Evolutionary conservation across 2,113 vertebrate genomes (phyloP).

Genomic region (Otis tarda): DNA sequence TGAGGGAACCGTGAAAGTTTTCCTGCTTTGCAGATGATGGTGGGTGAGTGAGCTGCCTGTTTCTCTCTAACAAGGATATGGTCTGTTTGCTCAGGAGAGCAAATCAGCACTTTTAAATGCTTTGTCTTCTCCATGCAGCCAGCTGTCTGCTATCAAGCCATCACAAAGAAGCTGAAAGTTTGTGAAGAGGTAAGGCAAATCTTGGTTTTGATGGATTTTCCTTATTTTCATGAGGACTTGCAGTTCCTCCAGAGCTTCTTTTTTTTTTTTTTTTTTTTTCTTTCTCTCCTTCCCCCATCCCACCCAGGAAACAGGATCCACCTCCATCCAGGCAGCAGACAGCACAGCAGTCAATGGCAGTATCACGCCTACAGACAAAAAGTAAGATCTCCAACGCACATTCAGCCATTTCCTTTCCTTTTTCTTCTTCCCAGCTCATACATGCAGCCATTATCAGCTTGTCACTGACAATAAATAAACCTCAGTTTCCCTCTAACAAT

Average conservation of each 20-base stretch:
- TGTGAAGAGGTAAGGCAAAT: constrained; percentile 87
- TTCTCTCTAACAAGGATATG: not conserved
- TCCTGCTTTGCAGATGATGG: not conserved
- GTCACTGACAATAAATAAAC: constrained; percentile 32
- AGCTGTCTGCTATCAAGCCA: constrained; percentile 84
- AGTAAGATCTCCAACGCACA: constrained; percentile 74
- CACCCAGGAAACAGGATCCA: constrained; percentile 89
- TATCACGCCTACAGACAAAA: constrained; percentile 97
- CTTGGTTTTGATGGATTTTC: not conserved
- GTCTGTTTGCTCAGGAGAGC: not conserved
- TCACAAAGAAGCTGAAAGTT: constrained; percentile 96
- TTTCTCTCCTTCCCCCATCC: not conserved
- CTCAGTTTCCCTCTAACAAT: not conserved
- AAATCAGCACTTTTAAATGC: not conserved
- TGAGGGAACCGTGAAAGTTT: not conserved
- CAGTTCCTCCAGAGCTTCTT: constrained; percentile 2
- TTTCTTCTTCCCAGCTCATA: not conserved
- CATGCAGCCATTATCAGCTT: not conserved
- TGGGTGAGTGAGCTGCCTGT: not conserved
- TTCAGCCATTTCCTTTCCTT: constrained; percentile 26
- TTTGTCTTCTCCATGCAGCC: constrained; percentile 69
- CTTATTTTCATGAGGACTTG: not conserved
- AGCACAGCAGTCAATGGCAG: constrained; percentile 97
- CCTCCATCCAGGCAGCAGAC: constrained; percentile 97
- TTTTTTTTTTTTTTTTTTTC: not conserved